phyloP scores from a whole-genome alignment of 2,113 vertebrate genomes.

The Brachypteracias leptosomus region DNA sequence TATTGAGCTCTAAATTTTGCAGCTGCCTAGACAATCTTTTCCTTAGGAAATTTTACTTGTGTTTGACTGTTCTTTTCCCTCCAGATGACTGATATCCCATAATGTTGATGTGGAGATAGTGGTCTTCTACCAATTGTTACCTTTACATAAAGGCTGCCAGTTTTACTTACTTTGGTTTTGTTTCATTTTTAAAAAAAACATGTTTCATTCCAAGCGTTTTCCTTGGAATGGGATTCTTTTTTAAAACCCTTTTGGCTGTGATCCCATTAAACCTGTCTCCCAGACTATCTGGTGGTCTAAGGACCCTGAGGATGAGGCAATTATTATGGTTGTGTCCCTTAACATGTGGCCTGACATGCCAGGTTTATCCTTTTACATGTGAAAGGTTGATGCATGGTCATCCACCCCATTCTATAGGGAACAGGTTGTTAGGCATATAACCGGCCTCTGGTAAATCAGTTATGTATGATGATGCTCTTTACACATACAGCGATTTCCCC shows the following conservation, averaged over 20 bases:
- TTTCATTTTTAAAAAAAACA: background rate
- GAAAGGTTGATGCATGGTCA: background rate
- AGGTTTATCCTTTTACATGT: background rate
- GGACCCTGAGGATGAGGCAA: background rate
- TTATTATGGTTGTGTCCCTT: background rate
- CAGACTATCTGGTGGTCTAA: background rate
- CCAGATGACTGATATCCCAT: background rate
- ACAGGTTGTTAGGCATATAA: background rate
- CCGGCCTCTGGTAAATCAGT: background rate
- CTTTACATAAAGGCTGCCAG: background rate
- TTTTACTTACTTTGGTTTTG: background rate
- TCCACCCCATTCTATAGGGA: background rate
- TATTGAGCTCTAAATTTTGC: background rate
- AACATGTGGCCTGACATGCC: background rate
- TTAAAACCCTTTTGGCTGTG: background rate
- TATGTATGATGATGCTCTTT: rapidly evolving
- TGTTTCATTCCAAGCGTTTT: background rate
- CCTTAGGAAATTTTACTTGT: background rate
- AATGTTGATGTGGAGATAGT: background rate
- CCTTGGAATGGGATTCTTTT: background rate
- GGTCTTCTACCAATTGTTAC: background rate
- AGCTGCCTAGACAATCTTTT: background rate
- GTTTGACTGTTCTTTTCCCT: background rate
- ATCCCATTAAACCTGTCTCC: background rate
- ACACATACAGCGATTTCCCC: background rate